Conservation (phyloP, 2,113 vertebrate species). For the Anoura caudifer region DNA sequence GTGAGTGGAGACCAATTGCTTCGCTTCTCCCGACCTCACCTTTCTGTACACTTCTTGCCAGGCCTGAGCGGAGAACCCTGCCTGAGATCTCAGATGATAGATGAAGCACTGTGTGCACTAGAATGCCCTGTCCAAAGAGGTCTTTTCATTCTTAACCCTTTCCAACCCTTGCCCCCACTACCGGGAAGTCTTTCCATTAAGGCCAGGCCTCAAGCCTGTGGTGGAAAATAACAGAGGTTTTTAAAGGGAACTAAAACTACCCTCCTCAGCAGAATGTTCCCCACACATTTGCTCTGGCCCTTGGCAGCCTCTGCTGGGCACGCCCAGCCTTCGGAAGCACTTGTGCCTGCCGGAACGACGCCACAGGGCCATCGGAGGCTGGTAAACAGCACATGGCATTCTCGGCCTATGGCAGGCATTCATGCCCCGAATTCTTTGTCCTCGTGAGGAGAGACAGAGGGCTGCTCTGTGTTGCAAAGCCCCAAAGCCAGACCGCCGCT, state of each 20-base stretch:
- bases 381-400: conserved; percentile 61
- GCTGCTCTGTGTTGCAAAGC: conserved; percentile 28
- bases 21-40: neutral
- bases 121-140: neutral
- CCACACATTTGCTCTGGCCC: neutral
- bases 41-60: neutral
- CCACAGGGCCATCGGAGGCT: neutral
- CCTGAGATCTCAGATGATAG: neutral
- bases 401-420: neutral
- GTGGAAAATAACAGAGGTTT: conserved; percentile 43
- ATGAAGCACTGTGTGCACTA: neutral
- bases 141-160: conserved; percentile 12
- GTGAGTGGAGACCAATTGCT: neutral
- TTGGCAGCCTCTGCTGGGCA: neutral
- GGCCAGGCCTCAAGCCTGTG: neutral
- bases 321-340: neutral
- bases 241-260: conserved; percentile 38
- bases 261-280: conserved; percentile 28
- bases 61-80: neutral
- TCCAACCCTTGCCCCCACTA: neutral
- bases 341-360: neutral
- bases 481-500: neutral
- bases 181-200: neutral
- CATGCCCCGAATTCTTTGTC: conserved; percentile 53
- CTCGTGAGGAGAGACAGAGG: conserved; percentile 52